Evolutionary conservation across 2,888 invertebrate genomes (phyloP), one percentile per base, ranked within the genome.

Genomic region (Mesochorus sp.): DNA sequence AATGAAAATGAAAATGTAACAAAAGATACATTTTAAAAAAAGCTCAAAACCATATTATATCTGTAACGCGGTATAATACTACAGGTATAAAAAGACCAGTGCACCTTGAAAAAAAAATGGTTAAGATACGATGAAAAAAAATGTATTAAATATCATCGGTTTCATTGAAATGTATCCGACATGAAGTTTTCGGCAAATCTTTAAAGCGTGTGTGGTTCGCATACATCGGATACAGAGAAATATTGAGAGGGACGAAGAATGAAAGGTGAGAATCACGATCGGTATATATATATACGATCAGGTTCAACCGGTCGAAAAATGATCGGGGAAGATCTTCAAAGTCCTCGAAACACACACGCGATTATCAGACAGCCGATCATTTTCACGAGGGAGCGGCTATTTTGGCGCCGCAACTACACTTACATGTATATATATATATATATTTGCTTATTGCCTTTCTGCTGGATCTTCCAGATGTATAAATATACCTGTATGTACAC

Each of bases 311-410:
- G 72, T 74, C 59, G 51, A 59, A 67, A 74, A 67, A 34, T 51
- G 59, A 67, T 72, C 77, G 55, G 26, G 49, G 1, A 72, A 31
- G 47, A 72, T 68, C 39, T n/a, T n/a, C 3, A 34, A 47, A 57
- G 61, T 68, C 42, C 26, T 73, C 39, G 49, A 67, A 67, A 47
- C 14, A 0, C 26, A n/a, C 10, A 19, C 39, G 31, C 28, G 62
- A 67, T 77, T 67, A 77, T 73, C 75, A 47, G 66, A 34, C 39
- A 21, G 55, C 42, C 72, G 73, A 77, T 77, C 55, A 62, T 67
- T 66, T 42, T 59, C 26, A 24, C 10, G 24, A 24, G 34, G n/a
- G 34, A 55, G 8, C 21, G 21, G 68, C 31, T 28, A 51, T 77
- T 71, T 61, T 61, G 68, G 73, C 73, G 62, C 62, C 72, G n/a